These are phyloP conservation scores for Oasisia sp. DNA, from an alignment of 2,888 invertebrate genomes.

Conservation along the genomic window DNA sequence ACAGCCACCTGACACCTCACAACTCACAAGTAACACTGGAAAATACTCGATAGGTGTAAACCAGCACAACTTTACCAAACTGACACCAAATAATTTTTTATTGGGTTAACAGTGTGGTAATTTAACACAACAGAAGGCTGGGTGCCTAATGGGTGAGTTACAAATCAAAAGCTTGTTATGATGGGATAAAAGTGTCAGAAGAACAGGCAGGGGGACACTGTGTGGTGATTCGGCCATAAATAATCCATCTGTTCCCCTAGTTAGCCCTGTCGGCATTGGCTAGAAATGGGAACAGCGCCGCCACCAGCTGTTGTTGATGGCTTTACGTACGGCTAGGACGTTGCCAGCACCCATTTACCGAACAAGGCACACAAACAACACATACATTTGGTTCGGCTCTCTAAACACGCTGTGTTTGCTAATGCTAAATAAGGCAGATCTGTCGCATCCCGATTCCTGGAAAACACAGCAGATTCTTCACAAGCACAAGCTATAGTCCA, in stretches of 20 bases:
- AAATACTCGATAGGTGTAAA: background rate
- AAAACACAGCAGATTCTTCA: background rate
- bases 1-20: background rate
- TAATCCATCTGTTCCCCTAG: background rate
- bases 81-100: background rate
- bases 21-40: background rate
- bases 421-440: background rate
- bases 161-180: background rate
- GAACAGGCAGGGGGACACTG: background rate
- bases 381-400: background rate
- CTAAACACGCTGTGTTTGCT: background rate
- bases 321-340: background rate
- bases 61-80: background rate
- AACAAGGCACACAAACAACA: background rate
- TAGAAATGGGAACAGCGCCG: background rate
- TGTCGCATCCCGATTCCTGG: background rate
- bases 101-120: background rate
- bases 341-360: background rate
- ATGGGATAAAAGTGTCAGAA: background rate
- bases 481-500: background rate
- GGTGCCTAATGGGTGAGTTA: background rate
- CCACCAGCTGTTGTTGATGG: background rate
- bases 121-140: background rate
- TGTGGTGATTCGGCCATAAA: background rate
- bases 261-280: background rate